Conservation (phyloP, 2,888 invertebrate species). For the Calliopum simillimum region DNA sequence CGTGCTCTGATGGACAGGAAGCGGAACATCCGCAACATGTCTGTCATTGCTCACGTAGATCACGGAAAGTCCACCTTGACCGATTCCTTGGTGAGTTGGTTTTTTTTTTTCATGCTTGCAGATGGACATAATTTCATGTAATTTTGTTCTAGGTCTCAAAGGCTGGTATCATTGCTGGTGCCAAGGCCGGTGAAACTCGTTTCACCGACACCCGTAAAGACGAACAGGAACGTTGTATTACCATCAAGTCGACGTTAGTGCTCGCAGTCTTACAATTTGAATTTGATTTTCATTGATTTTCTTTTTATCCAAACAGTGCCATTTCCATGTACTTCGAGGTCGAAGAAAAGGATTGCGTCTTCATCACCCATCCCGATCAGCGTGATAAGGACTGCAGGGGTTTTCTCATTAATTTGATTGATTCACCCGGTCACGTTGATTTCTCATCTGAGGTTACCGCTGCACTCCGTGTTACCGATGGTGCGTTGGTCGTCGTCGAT, state of each 20-base stretch:
- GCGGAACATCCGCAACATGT: conserved; percentile 99
- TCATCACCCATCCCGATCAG: conserved; percentile 92
- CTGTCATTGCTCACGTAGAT: conserved; percentile 99
- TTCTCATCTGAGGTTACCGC: conserved; percentile 99
- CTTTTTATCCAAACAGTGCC: conserved; percentile 75
- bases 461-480: conserved; percentile 99
- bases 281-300: background rate
- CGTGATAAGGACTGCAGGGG: conserved; percentile 91
- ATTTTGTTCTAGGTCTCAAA: conserved; percentile 74
- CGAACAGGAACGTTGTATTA: conserved; percentile 99
- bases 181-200: conserved; percentile 98
- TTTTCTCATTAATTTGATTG: conserved; percentile 99
- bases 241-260: conserved; percentile 99
- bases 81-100: conserved; percentile 87
- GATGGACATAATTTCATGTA: background rate
- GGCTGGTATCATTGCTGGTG: conserved; percentile 99
- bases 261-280: background rate
- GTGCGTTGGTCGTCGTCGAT: conserved; percentile 99
- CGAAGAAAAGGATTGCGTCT: conserved; percentile 91
- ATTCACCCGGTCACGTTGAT: conserved; percentile 99
- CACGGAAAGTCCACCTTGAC: conserved; percentile 99
- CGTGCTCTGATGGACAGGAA: conserved; percentile 99
- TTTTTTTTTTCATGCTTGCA: background rate
- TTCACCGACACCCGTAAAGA: conserved; percentile 99
- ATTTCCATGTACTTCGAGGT: conserved; percentile 99